phyloP scores from a whole-genome alignment of 1,140 invertebrate species.

The Hypothenemus hampei region DNA sequence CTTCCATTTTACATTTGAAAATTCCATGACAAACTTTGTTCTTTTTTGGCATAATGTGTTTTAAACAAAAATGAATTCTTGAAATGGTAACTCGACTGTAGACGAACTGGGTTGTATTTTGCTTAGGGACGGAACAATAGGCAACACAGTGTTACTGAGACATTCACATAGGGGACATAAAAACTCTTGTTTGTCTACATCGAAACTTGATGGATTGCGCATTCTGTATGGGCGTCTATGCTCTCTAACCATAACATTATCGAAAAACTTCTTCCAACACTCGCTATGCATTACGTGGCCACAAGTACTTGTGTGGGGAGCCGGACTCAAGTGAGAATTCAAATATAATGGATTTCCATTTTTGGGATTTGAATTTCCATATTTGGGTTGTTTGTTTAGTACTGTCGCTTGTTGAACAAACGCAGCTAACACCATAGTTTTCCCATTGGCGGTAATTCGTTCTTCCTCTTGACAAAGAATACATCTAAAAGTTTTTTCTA shows the following conservation, averaged over 20 bases:
- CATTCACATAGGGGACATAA: slow-evolving; percentile 95
- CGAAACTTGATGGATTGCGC: slow-evolving; percentile 77
- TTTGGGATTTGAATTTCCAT: slow-evolving; percentile 33
- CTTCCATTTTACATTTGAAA: slow-evolving; percentile 43
- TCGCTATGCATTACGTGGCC: slow-evolving; percentile 95
- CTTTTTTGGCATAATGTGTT: slow-evolving; percentile 45
- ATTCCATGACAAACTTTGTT: slow-evolving; percentile 39
- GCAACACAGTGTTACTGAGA: slow-evolving; percentile 90
- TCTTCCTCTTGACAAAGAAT: slow-evolving; percentile 97
- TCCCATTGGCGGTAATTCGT: slow-evolving; percentile 55
- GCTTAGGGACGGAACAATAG: slow-evolving; percentile 70
- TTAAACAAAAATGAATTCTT: slow-evolving; percentile 65
- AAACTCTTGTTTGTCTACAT: slow-evolving; percentile 90
- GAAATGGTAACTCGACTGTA: slow-evolving; percentile 50
- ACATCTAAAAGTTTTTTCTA: slow-evolving; percentile 64
- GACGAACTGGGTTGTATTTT: slow-evolving; percentile 46
- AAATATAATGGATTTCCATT: slow-evolving; percentile 59
- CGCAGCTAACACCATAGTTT: slow-evolving; percentile 84
- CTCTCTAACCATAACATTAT: slow-evolving; percentile 82
- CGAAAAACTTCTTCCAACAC: slow-evolving; percentile 92
- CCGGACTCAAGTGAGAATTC: slow-evolving; percentile 65
- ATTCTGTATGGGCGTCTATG: slow-evolving; percentile 77
- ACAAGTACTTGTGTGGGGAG: slow-evolving; percentile 86
- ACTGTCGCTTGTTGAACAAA: slow-evolving; percentile 94
- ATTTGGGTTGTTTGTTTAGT: slow-evolving; percentile 54